These are phyloP conservation scores for Lycaon pictus DNA, from an alignment of 2,113 vertebrate genomes.

Conservation along the genomic window DNA sequence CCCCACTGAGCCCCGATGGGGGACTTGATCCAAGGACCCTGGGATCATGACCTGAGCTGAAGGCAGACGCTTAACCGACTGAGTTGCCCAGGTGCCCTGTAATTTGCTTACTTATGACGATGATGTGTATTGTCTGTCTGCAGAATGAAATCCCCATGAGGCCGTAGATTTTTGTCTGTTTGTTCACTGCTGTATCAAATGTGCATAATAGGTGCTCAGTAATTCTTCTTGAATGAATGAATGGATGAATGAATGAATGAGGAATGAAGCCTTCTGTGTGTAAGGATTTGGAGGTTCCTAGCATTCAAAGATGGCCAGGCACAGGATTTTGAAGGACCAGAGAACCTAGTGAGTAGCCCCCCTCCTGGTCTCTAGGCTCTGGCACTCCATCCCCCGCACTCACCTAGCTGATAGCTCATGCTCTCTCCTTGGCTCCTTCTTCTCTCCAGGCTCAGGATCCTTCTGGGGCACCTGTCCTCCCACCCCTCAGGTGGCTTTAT, in stretches of 20 bases:
- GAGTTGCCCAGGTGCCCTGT: not conserved
- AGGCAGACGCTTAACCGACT: not conserved
- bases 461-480: constrained; percentile 42
- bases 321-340: not conserved
- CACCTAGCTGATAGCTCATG: constrained; percentile 60
- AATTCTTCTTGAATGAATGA: not conserved
- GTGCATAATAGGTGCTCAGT: not conserved
- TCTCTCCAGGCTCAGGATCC: constrained; percentile 44
- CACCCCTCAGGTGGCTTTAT: constrained; percentile 67
- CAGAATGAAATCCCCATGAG: not conserved
- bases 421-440: constrained; percentile 50
- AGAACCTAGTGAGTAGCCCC: not conserved
- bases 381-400: not conserved
- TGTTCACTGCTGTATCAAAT: not conserved
- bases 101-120: not conserved
- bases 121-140: not conserved
- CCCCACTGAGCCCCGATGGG: not conserved
- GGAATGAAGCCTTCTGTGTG: not conserved
- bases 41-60: not conserved
- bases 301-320: not conserved
- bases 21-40: not conserved
- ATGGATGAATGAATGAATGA: not conserved
- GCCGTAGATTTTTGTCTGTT: not conserved
- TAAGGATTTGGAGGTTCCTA: not conserved
- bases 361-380: not conserved